These are phyloP conservation scores for Nannoperca australis DNA, from an alignment of 2,797 vertebrate genomes.

Conservation along the genomic window DNA sequence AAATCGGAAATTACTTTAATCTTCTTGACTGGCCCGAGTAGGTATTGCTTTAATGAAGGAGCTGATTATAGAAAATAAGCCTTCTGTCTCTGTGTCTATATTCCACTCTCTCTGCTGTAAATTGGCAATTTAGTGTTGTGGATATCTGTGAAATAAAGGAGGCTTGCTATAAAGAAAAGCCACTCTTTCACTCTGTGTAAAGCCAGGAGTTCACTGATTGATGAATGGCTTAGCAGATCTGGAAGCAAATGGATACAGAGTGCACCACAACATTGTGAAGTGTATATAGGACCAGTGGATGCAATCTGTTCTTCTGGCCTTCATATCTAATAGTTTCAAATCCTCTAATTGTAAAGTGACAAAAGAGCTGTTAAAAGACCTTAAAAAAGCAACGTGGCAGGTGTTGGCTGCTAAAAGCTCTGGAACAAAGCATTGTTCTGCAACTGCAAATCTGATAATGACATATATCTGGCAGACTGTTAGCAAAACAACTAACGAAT, in stretches of 20 bases:
- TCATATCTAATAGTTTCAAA: constrained; percentile 50
- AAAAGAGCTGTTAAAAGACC: constrained; percentile 21
- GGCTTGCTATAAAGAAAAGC: constrained; percentile 60
- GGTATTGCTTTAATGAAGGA: constrained; percentile 64
- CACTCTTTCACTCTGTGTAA: constrained; percentile 55
- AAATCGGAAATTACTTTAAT: constrained; percentile 45
- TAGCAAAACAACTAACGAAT: background rate
- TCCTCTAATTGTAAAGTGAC: constrained; percentile 51
- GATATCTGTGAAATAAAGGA: constrained; percentile 81
- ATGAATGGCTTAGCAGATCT: constrained; percentile 80
- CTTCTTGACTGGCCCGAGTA: constrained; percentile 43
- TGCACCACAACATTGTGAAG: constrained; percentile 64
- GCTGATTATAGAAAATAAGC: constrained; percentile 74
- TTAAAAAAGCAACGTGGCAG: constrained; percentile 8
- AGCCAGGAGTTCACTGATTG: constrained; percentile 78
- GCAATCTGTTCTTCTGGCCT: constrained; percentile 45
- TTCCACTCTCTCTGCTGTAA: constrained; percentile 63
- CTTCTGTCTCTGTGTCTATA: constrained; percentile 57
- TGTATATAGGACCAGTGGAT: constrained; percentile 32
- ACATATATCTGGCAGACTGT: constrained; percentile 21
- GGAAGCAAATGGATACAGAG: constrained; percentile 74
- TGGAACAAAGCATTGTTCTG: constrained; percentile 1
- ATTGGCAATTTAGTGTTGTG: constrained; percentile 78
- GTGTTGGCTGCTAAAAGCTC: constrained; percentile 13
- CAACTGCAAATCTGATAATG: constrained; percentile 22